phyloP scores from a whole-genome alignment of 2,113 vertebrate species.

The Onychostruthus taczanowskii region DNA sequence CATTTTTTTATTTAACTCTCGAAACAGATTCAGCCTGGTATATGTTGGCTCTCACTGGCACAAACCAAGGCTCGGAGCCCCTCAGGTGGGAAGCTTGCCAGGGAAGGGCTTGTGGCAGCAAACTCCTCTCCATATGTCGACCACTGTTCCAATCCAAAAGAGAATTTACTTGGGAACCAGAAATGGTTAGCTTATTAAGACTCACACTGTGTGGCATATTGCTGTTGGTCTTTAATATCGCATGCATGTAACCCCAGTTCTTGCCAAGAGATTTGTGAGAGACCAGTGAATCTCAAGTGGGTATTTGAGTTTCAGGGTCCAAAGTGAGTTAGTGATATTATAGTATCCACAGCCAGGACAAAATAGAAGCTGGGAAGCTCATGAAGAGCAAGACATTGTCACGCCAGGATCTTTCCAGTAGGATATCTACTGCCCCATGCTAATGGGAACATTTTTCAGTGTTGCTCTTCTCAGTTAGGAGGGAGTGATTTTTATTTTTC shows the following conservation, averaged over 20 bases:
- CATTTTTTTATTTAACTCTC: neutral
- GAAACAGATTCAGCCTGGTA: neutral
- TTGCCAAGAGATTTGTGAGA: neutral
- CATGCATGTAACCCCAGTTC: neutral
- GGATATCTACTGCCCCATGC: neutral
- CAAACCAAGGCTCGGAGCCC: neutral
- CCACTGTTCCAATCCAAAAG: neutral
- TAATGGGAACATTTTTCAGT: neutral
- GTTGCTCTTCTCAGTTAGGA: neutral
- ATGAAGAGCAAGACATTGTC: neutral
- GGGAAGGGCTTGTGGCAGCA: neutral
- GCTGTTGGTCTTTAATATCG: neutral
- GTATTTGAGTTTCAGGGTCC: neutral
- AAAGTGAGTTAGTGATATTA: neutral
- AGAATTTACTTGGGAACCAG: neutral
- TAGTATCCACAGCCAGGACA: neutral
- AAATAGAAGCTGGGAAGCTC: neutral
- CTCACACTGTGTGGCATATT: neutral
- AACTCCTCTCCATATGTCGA: neutral
- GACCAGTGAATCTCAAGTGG: neutral
- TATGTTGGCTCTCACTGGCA: neutral
- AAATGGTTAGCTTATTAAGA: neutral
- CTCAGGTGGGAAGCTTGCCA: neutral
- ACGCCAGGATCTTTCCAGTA: neutral
- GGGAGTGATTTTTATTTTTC: neutral